phyloP scores from a whole-genome alignment of 2,888 invertebrate genomes.

The Biston stratarius region DNA sequence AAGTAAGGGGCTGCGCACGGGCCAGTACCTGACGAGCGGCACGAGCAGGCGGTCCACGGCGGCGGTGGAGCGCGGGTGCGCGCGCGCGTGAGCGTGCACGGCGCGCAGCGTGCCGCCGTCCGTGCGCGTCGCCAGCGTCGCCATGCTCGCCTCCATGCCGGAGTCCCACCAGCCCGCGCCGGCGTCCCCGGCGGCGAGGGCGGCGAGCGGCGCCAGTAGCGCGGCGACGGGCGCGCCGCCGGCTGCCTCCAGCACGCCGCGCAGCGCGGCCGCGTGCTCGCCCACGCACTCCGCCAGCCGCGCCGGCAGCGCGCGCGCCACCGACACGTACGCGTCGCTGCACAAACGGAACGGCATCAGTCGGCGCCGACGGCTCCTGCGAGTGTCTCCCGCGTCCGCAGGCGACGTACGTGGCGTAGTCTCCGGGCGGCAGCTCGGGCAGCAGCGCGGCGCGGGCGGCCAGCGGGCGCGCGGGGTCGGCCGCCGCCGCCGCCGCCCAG shows the following conservation, averaged over 20 bases:
- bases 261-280: conserved; percentile 14
- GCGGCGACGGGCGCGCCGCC: conserved; percentile 32
- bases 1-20: no score
- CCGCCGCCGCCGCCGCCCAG: neutral
- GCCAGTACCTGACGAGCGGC: conserved; percentile 63
- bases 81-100: neutral
- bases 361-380: no score
- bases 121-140: conserved; percentile 51
- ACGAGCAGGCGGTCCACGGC: conserved; percentile 53
- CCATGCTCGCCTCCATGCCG: conserved; percentile 62
- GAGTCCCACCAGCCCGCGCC: conserved; percentile 70
- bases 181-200: conserved; percentile 46
- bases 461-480: conserved; percentile 1
- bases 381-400: no score
- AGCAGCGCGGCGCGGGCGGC: conserved; percentile 14
- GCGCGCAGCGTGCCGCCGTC: neutral
- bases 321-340: neutral
- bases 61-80: neutral
- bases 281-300: conserved; percentile 23
- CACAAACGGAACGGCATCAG: no score
- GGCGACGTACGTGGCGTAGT: neutral
- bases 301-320: conserved; percentile 23
- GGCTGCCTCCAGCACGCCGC: conserved; percentile 22
- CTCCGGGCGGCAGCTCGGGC: conserved; percentile 7
- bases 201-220: conserved; percentile 37